Evolutionary conservation across 2,113 vertebrate genomes (phyloP).

Genomic region (Gobiocypris rarus): DNA sequence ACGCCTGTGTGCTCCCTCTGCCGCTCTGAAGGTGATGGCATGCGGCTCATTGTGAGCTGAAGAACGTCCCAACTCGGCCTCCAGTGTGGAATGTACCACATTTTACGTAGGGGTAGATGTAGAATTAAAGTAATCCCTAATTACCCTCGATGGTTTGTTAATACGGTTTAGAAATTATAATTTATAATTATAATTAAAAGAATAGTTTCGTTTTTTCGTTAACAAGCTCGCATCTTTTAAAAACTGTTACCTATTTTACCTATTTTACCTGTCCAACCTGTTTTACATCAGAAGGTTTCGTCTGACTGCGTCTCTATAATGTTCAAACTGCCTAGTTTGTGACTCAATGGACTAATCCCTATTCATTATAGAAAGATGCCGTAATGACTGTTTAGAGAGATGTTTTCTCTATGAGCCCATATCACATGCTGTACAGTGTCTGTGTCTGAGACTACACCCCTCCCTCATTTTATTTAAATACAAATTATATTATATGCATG

Average conservation of each 20-base stretch:
- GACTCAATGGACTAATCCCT: not conserved
- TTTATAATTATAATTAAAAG: too few relatives aligned
- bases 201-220: not conserved
- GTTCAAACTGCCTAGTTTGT: not conserved
- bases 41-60: constrained; percentile 43
- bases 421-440: not conserved
- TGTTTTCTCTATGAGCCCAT: not conserved
- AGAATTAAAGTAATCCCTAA: not conserved
- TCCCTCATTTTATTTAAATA: not conserved
- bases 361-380: not conserved
- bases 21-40: constrained; percentile 71
- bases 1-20: constrained; percentile 39
- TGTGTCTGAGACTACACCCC: not conserved
- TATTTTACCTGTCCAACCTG: not conserved
- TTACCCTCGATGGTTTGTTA: not conserved
- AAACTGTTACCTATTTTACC: not conserved
- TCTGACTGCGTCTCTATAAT: constrained; percentile 9
- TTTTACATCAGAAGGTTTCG: not conserved
- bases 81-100: constrained; percentile 69
- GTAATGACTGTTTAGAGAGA: not conserved
- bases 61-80: constrained; percentile 55
- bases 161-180: not conserved
- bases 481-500: not conserved
- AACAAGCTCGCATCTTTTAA: not conserved
- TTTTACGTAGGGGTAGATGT: not conserved